These are phyloP conservation scores for Charanyca ferruginea DNA, from an alignment of 2,888 invertebrate genomes.

Conservation along the genomic window DNA sequence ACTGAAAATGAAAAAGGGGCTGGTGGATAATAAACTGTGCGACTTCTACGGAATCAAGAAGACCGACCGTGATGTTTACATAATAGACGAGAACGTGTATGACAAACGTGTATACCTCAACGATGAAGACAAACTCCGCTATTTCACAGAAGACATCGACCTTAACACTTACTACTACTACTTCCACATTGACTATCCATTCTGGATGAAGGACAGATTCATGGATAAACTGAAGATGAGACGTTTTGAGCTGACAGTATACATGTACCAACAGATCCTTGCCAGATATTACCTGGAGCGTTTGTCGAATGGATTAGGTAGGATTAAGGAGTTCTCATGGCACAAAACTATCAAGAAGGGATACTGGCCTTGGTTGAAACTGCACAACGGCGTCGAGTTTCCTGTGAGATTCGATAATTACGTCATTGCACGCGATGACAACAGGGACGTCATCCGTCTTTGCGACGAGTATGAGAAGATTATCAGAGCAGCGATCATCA, in stretches of 20 bases:
- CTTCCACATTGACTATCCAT: conserved; percentile 92
- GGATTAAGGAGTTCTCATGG: conserved; percentile 85
- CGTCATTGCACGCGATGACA: conserved; percentile 76
- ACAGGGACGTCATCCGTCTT: conserved; percentile 75
- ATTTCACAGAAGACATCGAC: conserved; percentile 93
- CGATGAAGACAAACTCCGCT: conserved; percentile 91
- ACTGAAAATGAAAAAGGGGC: conserved; percentile 87
- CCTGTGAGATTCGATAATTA: conserved; percentile 88
- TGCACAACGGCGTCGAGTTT: conserved; percentile 90
- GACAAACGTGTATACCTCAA: conserved; percentile 89
- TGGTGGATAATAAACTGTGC: conserved; percentile 87
- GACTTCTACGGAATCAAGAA: conserved; percentile 89
- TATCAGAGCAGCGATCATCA: conserved; percentile 91
- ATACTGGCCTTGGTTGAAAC: conserved; percentile 91
- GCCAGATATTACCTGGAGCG: conserved; percentile 92
- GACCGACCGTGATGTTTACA: conserved; percentile 88
- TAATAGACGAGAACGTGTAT: conserved; percentile 93
- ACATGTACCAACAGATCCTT: conserved; percentile 92
- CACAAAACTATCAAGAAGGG: conserved; percentile 85
- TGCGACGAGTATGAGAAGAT: conserved; percentile 88
- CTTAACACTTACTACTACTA: conserved; percentile 92
- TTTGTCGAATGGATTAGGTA: conserved; percentile 87
- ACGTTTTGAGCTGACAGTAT: conserved; percentile 91
- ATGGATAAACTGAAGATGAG: conserved; percentile 79
- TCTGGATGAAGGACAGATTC: conserved; percentile 91